Evolutionary conservation across 2,113 vertebrate species (phyloP).

Genomic region (Bucco capensis): DNA sequence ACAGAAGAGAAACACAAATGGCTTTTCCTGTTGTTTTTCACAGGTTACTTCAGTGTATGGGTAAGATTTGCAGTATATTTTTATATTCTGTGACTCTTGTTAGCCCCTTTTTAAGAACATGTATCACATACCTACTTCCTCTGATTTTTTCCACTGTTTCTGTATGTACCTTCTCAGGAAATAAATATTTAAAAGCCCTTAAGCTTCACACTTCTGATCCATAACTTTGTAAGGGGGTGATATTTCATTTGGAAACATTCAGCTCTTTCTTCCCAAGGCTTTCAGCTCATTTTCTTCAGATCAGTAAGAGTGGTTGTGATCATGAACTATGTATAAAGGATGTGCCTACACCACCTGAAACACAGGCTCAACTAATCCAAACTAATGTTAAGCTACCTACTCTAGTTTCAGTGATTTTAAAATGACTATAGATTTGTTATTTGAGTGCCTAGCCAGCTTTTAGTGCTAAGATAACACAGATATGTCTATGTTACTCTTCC

Average conservation of each 20-base stretch:
- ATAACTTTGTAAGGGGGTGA: not conserved
- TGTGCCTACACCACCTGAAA: accelerated
- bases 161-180: not conserved
- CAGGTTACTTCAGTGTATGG: not conserved
- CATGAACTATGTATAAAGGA: not conserved
- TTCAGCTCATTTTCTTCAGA: not conserved
- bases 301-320: not conserved
- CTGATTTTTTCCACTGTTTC: not conserved
- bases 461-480: not conserved
- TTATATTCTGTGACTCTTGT: not conserved
- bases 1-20: not conserved
- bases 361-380: not conserved
- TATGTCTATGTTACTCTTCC: not conserved
- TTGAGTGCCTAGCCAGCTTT: not conserved
- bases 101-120: not conserved
- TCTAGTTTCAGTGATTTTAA: not conserved
- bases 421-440: not conserved
- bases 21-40: not conserved
- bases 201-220: not conserved
- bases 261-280: not conserved
- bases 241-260: constrained; percentile 1
- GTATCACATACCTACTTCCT: not conserved
- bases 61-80: not conserved
- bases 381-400: not conserved
- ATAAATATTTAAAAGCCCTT: not conserved